Conservation (phyloP, 2,113 vertebrate species). For the Pipa parva region DNA sequence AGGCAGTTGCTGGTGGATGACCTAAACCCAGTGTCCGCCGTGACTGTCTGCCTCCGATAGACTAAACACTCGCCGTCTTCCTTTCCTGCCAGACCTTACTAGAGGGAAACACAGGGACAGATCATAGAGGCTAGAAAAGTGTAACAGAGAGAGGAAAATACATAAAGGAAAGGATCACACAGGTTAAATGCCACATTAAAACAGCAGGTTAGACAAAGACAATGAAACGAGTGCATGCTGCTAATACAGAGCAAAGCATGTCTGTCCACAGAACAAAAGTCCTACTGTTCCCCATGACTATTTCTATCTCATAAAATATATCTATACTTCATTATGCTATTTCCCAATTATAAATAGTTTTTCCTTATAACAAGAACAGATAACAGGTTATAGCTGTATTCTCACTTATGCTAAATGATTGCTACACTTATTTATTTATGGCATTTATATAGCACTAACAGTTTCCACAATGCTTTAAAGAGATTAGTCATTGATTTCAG, state of each 20-base stretch:
- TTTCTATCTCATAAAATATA: neutral
- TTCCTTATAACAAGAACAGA: no score
- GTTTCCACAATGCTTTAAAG: no score
- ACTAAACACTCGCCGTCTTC: conserved; percentile 79
- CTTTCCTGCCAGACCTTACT: conserved; percentile 83
- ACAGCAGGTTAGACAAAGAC: conserved; percentile 19
- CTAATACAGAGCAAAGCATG: neutral
- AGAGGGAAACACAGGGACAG: conserved; percentile 80
- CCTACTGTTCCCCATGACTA: neutral
- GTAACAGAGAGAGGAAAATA: conserved; percentile 52
- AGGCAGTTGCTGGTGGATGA: conserved; percentile 62
- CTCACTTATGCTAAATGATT: no score
- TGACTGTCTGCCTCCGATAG: conserved; percentile 82
- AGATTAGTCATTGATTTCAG: no score
- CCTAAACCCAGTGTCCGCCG: conserved; percentile 87
- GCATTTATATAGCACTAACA: no score
- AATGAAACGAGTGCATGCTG: conserved; percentile 13
- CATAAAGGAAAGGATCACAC: conserved; percentile 52
- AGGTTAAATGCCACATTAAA: conserved; percentile 11
- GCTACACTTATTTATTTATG: no score
- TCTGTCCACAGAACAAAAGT: neutral
- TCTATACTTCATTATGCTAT: neutral
- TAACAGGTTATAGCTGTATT: no score
- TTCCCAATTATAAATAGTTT: no score
- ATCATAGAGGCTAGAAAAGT: conserved; percentile 66